Evolutionary conservation across 1,140 invertebrate genomes (phyloP).

Genomic region (Glossosoma conforme): DNA sequence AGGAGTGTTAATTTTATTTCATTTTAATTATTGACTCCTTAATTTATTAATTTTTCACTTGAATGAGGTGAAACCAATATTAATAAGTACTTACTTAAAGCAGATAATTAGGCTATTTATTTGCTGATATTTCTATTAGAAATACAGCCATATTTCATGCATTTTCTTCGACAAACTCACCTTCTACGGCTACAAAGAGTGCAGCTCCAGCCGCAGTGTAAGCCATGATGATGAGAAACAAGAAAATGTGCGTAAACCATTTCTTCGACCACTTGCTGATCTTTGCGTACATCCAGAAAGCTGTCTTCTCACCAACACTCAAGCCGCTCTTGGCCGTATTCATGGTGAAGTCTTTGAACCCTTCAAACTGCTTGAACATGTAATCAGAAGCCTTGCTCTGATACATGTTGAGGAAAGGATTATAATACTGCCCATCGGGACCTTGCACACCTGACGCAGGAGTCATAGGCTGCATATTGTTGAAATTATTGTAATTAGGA

Average conservation of each 20-base stretch:
- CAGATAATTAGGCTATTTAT: no score
- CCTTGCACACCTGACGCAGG: slow-evolving; percentile 43
- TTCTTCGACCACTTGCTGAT: slow-evolving; percentile 68
- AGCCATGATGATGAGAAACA: slow-evolving; percentile 67
- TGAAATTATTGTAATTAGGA: slow-evolving; percentile 32
- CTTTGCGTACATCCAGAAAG: slow-evolving; percentile 74
- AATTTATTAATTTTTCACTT: no score
- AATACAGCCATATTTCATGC: no score
- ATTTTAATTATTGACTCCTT: no score
- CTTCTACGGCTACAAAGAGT: slow-evolving; percentile 71
- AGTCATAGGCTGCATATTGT: slow-evolving; percentile 45
- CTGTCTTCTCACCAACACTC: slow-evolving; percentile 74
- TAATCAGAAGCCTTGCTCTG: slow-evolving; percentile 64
- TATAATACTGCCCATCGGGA: slow-evolving; percentile 45
- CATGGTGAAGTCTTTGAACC: slow-evolving; percentile 70
- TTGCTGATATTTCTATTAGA: no score
- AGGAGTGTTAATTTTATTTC: no score
- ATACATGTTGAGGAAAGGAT: slow-evolving; percentile 56
- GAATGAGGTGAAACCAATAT: no score
- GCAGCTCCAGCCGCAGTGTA: slow-evolving; percentile 76
- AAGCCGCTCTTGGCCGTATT: slow-evolving; percentile 68
- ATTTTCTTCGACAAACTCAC: slow-evolving; percentile 42
- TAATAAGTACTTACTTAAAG: no score
- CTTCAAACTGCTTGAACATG: slow-evolving; percentile 69
- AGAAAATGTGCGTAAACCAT: slow-evolving; percentile 86